Percentiles rank a stretch among this genome's conserved stretches.
phyloP scores from a whole-genome alignment of 2,797 vertebrate species.

The Eospalax fontanierii region DNA sequence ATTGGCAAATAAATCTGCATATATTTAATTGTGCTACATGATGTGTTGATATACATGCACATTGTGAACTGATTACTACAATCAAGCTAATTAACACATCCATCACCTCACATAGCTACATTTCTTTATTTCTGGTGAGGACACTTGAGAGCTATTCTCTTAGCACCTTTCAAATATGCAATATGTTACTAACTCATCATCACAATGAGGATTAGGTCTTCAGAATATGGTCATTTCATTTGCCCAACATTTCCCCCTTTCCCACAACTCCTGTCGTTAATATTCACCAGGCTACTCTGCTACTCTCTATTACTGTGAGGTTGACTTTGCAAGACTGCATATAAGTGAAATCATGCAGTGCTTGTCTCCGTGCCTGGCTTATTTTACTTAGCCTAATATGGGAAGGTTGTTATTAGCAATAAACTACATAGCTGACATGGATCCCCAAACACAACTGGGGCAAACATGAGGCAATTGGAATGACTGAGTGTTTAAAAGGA shows the following conservation, averaged over 20 bases:
- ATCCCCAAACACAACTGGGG: neutral
- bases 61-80: conserved; percentile 1
- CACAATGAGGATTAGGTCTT: neutral
- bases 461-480: neutral
- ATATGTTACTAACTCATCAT: neutral
- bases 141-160: neutral
- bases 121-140: neutral
- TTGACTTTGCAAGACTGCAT: neutral
- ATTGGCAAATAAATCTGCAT: neutral
- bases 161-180: neutral
- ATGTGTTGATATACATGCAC: neutral
- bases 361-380: neutral
- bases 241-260: neutral
- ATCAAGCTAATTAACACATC: neutral
- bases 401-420: conserved; percentile 44
- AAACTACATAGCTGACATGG: conserved; percentile 1
- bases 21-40: neutral
- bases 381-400: conserved; percentile 39
- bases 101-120: neutral
- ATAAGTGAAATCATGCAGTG: neutral
- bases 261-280: neutral
- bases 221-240: neutral
- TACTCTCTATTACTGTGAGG: neutral
- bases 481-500: conserved; percentile 9
- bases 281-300: neutral